Conservation (phyloP, 2,113 vertebrate genomes). For the Coregonus clupeaformis region DNA sequence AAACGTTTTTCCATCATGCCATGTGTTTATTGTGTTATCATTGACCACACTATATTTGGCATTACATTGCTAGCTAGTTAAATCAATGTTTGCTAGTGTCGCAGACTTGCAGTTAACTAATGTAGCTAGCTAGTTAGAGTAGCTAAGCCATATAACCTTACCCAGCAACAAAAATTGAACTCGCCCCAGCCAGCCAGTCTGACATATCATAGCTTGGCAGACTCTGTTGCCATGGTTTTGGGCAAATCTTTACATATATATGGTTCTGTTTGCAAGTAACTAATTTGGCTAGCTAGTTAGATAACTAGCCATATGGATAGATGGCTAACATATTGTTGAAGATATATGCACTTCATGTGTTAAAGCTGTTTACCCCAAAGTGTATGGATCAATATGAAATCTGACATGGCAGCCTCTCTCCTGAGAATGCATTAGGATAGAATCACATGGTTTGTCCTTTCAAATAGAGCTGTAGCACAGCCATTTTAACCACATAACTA, state of each 20-base stretch:
- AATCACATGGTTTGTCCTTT: constrained; percentile 25
- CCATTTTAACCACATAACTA: background rate
- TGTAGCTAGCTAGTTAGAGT: no score
- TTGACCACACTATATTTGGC: no score
- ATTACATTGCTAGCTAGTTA: no score
- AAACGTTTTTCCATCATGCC: no score
- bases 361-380: background rate
- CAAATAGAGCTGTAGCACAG: background rate
- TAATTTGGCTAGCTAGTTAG: background rate
- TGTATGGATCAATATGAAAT: constrained; percentile 53
- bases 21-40: no score
- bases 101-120: no score
- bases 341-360: background rate
- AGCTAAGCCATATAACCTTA: no score
- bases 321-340: constrained; percentile 1
- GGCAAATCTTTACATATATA: background rate
- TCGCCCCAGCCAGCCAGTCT: no score
- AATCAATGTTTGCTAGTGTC: no score
- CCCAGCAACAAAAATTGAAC: no score
- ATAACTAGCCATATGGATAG: constrained; percentile 1
- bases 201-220: no score
- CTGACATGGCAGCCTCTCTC: constrained; percentile 32
- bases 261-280: background rate
- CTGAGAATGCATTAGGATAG: constrained; percentile 38
- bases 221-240: background rate